Base-by-base conservation (phyloP, 2,113 vertebrate species). In the Notothenia coriiceps region DNA sequence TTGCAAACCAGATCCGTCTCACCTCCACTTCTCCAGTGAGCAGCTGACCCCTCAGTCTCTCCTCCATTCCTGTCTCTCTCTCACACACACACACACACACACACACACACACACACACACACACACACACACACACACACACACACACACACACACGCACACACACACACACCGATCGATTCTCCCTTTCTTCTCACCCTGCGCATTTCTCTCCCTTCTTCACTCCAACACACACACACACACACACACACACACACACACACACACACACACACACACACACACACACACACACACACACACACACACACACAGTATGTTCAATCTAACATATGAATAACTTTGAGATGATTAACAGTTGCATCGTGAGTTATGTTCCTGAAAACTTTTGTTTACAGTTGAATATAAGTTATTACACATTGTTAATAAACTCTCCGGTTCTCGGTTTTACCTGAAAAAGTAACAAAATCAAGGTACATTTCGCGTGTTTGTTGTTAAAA, bases 191-290 rank as follows among this genome's bases (percentile, higher is more conserved):
- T 86, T 81, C 64, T 76, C 70, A 83, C 51, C 25, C 67, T 64
- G 69, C 76, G 70, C 77, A 75, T 65, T 77, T 80, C 72, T 71
- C 85, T 75, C 66, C 54, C 77, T 82, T 70, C 73, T 78, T 85
- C 61, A 81, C 55, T 85, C 77, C 57, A 76, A 71, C 69, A 25
- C 22, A 69, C 49, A 44, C 69, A 80, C 70, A 82, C 77, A 61
- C 56, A 79, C 84, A 44, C 50, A 55, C 44, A 63, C 44, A 68
- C 33, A 74, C 69, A 69, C 25, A 60, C 43, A 33, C 46, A 70
- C 46, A 81, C 70, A 79, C 70, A 80, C 81, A 52, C 89, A 87
- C 91, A 82, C 70, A 68, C 82, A 88, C 81, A 83, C 82, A 86
- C 68, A 65, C n/a, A 47, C 72, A 66, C 77, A 60, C 70, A 18